These are phyloP conservation scores for Catharus bicknelli DNA, from an alignment of 2,113 vertebrate species.

Conservation along the genomic window DNA sequence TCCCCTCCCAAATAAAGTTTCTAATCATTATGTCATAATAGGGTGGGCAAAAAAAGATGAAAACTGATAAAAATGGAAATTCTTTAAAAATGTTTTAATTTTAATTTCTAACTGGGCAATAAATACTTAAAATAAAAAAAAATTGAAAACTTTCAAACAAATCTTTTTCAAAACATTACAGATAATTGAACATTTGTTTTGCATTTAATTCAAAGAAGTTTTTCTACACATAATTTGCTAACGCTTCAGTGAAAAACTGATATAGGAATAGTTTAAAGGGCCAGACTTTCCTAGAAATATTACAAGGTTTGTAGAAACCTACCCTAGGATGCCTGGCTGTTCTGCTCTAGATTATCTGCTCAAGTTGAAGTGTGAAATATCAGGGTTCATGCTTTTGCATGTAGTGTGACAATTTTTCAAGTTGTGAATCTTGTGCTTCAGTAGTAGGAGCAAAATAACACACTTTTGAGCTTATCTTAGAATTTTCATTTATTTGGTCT, in stretches of 20 bases:
- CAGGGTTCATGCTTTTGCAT: neutral
- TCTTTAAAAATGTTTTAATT: neutral
- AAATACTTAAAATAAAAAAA: neutral
- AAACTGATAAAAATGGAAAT: neutral
- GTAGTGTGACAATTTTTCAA: neutral
- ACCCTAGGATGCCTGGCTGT: neutral
- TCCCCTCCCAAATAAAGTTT: neutral
- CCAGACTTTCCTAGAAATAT: neutral
- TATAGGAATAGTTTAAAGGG: neutral
- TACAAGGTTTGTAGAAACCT: neutral
- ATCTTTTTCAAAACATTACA: neutral
- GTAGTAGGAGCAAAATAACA: neutral
- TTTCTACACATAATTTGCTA: neutral
- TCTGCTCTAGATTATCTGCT: neutral
- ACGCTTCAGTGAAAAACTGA: neutral
- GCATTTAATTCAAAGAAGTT: neutral
- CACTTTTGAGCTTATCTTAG: neutral
- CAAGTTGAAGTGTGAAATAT: neutral
- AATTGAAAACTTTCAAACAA: neutral
- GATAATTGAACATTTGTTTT: neutral
- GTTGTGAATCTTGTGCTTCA: neutral
- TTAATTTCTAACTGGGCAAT: neutral
- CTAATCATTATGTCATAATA: neutral
- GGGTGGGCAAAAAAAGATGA: accelerated
- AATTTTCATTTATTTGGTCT: constrained; percentile 25